A percentile compares a stretch with the other conserved stretches of the same genome.
phyloP scores from a whole-genome alignment of 2,888 invertebrate species.

The Sphaeridia pumilis region DNA sequence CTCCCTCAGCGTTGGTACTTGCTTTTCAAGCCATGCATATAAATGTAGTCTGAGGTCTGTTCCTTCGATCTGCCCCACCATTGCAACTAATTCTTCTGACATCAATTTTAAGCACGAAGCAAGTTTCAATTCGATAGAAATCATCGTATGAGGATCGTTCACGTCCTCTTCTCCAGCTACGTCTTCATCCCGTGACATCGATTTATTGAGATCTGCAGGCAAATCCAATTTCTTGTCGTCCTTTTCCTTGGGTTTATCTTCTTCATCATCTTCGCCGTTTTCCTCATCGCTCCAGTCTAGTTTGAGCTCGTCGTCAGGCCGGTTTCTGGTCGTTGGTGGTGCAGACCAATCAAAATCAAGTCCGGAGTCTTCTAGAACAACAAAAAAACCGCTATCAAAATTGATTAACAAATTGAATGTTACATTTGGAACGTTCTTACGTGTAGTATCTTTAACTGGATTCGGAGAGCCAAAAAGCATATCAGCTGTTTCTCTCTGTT shows the following conservation, averaged over 20 bases:
- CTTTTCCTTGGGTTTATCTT: background rate
- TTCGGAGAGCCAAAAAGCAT: background rate
- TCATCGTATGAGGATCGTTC: slow-evolving; percentile 48
- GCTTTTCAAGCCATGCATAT: slow-evolving; percentile 92
- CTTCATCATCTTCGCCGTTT: slow-evolving; percentile 42
- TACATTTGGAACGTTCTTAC: too few relatives aligned
- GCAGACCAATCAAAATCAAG: slow-evolving; percentile 52
- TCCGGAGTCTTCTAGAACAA: slow-evolving; percentile 28
- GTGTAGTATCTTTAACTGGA: too few relatives aligned
- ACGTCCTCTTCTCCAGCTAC: slow-evolving; percentile 32
- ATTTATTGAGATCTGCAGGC: background rate
- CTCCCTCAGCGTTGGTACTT: slow-evolving; percentile 67
- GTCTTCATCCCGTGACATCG: slow-evolving; percentile 26
- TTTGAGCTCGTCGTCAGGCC: slow-evolving; percentile 54
- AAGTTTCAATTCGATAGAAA: slow-evolving; percentile 98
- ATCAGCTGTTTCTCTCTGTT: background rate
- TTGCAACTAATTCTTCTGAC: slow-evolving; percentile 72
- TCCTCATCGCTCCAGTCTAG: slow-evolving; percentile 50
- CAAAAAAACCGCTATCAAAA: too few relatives aligned
- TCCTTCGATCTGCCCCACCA: slow-evolving; percentile 72
- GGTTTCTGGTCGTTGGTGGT: slow-evolving; percentile 41
- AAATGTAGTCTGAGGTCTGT: slow-evolving; percentile 90
- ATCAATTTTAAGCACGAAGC: slow-evolving; percentile 93
- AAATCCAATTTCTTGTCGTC: slow-evolving; percentile 5
- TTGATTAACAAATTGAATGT: too few relatives aligned